phyloP scores from a whole-genome alignment of 2,888 invertebrate species.

The Synanthedon myopaeformis region DNA sequence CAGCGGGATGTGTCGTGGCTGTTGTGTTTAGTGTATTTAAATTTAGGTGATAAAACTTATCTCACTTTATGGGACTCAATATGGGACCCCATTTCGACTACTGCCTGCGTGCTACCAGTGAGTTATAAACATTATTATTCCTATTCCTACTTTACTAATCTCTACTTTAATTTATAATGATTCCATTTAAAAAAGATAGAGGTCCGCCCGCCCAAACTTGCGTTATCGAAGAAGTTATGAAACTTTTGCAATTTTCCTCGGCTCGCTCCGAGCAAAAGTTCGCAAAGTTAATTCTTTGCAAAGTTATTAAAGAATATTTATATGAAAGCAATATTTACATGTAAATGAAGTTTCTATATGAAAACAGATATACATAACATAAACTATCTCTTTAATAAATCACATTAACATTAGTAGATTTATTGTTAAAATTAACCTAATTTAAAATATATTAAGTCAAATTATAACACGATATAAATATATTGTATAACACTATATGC shows the following conservation, averaged over 20 bases:
- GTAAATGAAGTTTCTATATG: too few species aligned
- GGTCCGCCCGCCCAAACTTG: constrained; percentile 11
- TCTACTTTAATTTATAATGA: too few species aligned
- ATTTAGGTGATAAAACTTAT: constrained; percentile 15
- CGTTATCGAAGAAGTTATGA: constrained; percentile 9
- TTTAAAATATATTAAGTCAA: too few species aligned
- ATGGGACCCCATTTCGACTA: constrained; percentile 68
- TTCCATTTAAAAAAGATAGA: not conserved
- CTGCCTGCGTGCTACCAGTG: constrained; percentile 60
- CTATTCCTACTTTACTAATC: too few species aligned
- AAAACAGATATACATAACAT: too few species aligned
- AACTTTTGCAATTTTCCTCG: constrained; percentile 22
- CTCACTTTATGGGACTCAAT: constrained; percentile 32
- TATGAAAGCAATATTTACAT: not conserved
- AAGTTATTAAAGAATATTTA: constrained; percentile 1
- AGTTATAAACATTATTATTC: constrained; percentile 21
- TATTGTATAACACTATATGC: too few species aligned
- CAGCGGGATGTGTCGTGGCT: constrained; percentile 61
- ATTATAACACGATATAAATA: too few species aligned
- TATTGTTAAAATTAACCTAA: too few species aligned
- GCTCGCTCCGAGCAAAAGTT: constrained; percentile 7
- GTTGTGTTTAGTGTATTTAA: constrained; percentile 15
- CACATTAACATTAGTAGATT: too few species aligned
- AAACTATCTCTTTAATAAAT: too few species aligned
- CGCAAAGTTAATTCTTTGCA: constrained; percentile 13